Base-by-base conservation (phyloP, 30 jellyfish, hydroid and myxozoan species). In the Chironex yamaguchii region DNA sequence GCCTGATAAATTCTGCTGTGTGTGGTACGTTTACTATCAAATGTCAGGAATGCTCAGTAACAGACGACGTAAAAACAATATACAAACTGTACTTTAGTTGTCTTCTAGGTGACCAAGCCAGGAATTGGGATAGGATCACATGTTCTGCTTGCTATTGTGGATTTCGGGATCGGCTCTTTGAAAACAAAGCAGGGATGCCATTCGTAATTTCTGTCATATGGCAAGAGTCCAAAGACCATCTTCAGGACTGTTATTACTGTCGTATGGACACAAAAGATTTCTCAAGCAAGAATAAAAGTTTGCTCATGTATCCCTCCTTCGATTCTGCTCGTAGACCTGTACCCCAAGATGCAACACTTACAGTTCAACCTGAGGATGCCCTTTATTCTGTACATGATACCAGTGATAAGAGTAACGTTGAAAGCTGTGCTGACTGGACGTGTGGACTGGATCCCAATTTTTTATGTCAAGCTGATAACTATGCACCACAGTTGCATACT, bases 281-380 rank as follows among this genome's bases (percentile, higher is more conserved):
- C 76, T 63, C 76, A 4, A 63, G 76, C 76, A 63, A 63, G 35
- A 63, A 63, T 63, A 63, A 20, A 49, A 42, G 31, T 4, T 49
- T 63, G 76, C 76, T 63, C 76, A 0, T 63, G 76, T 63, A 63
- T 20, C 76, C 76, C 76, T 63, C 52, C 76, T n/a, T 63, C 49
- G 76, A 63, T 63, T 63, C 76, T 63, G 76, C 76, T 49, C 25
- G 3, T 2, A 24, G 52, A 4, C 51, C 76, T 63, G 76, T 63
- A 63, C 52, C 71, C 76, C 76, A 63, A 26, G 51, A 63, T 20
- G 76, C 14, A 63, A 24, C 76, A 63, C 76, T 63, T 63, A 42
- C 53, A 63, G 76, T 63, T 63, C 52, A 42, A 63, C 76, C 76
- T 63, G 35, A 63, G 31, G 51, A 63, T 63, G 76, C 76, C 28